Percentiles rank a stretch among this genome's conserved stretches.
Conservation (phyloP, 2,888 invertebrate species). For the Heteromurus nitidus region DNA sequence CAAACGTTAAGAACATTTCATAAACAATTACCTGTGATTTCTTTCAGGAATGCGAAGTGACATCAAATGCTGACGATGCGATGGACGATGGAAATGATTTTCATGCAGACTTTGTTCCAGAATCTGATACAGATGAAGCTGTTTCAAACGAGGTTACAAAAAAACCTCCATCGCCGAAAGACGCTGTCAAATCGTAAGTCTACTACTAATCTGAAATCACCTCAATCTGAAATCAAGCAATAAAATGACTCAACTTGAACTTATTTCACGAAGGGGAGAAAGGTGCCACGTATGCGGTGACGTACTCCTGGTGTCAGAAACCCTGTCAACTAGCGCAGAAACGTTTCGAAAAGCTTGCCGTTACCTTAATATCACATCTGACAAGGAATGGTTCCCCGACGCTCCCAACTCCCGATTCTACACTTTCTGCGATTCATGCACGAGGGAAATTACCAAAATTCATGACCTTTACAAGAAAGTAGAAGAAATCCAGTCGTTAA, state of each 20-base stretch:
- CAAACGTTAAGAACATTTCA: no score
- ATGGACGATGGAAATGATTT: not conserved
- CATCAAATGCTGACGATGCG: not conserved
- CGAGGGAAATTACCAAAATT: slow-evolving; percentile 30
- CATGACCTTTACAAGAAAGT: slow-evolving; percentile 45
- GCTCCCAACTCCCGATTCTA: not conserved
- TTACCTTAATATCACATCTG: slow-evolving; percentile 40
- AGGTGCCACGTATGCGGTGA: slow-evolving; percentile 45
- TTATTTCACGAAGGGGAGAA: slow-evolving; percentile 49
- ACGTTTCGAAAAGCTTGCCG: slow-evolving; percentile 54
- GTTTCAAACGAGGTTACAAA: no score
- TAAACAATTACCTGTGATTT: not conserved
- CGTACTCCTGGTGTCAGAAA: slow-evolving; percentile 35
- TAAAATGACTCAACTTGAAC: no score
- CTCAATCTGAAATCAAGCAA: no score
- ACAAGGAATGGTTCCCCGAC: slow-evolving; percentile 29
- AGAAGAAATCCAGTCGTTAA: slow-evolving; percentile 53
- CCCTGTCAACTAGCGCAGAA: slow-evolving; percentile 22
- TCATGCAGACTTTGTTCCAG: slow-evolving; percentile 15
- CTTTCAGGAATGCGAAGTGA: not conserved
- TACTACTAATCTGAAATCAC: no score
- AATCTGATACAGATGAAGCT: not conserved
- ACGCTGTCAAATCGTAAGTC: slow-evolving; percentile 17
- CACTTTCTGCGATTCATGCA: slow-evolving; percentile 46
- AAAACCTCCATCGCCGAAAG: no score